phyloP scores from a whole-genome alignment of 2,113 vertebrate genomes.

The Corvus moneduloides region DNA sequence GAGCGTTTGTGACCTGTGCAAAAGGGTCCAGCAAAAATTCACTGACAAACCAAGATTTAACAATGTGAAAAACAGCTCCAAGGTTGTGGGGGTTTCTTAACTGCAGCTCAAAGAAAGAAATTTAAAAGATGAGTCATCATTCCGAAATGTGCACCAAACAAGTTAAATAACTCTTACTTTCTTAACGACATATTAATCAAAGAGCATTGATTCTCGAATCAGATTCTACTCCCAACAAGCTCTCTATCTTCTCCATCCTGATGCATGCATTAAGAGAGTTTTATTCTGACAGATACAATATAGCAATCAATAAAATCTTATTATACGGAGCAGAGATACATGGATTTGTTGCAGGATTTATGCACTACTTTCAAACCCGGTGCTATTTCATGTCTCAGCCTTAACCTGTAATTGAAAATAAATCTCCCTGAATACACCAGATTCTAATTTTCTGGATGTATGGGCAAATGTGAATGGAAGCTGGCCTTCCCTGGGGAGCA shows the following conservation, averaged over 20 bases:
- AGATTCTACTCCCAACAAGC: conserved; percentile 39
- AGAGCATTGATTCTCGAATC: conserved; percentile 53
- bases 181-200: conserved; percentile 67
- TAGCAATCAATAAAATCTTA: conserved; percentile 66
- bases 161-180: conserved; percentile 71
- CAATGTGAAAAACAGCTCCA: not conserved
- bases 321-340: conserved; percentile 63
- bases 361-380: conserved; percentile 21
- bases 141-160: conserved; percentile 37
- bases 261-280: conserved; percentile 58
- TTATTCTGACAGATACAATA: conserved; percentile 71
- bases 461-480: conserved; percentile 27
- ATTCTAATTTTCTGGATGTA: conserved; percentile 43
- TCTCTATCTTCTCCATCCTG: conserved; percentile 48
- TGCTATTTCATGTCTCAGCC: conserved; percentile 57
- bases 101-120: not conserved
- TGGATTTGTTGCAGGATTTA: conserved; percentile 62
- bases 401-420: conserved; percentile 73
- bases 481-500: not conserved
- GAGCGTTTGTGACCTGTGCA: not conserved
- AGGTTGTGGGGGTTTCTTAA: not conserved
- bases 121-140: conserved; percentile 35
- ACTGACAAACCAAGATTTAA: not conserved
- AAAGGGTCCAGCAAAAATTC: not conserved
- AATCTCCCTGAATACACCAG: conserved; percentile 56